Percentiles rank a stretch among this genome's conserved stretches.
Conservation (phyloP, 2,888 invertebrate species). For the Parthenolecanium corni region DNA sequence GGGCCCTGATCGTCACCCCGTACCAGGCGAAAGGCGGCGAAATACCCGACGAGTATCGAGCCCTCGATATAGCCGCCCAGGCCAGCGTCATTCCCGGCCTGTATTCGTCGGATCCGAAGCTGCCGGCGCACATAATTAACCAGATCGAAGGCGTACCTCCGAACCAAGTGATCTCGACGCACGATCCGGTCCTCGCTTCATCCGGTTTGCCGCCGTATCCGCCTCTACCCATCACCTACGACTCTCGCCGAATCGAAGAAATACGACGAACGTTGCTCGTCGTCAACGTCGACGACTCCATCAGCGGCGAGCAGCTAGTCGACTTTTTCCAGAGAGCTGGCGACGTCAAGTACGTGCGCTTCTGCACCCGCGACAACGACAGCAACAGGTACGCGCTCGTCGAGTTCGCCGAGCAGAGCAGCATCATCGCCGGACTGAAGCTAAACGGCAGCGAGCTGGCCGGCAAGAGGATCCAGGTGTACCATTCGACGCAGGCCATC, state of each 20-base stretch:
- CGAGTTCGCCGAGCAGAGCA: conserved; percentile 86
- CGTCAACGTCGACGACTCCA: conserved; percentile 61
- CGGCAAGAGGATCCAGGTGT: conserved; percentile 57
- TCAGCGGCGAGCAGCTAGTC: conserved; percentile 68
- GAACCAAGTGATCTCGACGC: conserved; percentile 73
- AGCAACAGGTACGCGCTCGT: conserved; percentile 70
- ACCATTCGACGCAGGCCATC: conserved; percentile 85
- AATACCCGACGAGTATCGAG: conserved; percentile 91
- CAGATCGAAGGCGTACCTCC: conserved; percentile 70
- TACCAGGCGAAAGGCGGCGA: conserved; percentile 59
- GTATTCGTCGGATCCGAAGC: conserved; percentile 66
- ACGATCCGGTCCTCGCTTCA: conserved; percentile 75
- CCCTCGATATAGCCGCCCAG: conserved; percentile 82
- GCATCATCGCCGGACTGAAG: conserved; percentile 71
- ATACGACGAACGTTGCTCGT: conserved; percentile 85
- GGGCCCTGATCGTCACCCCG: conserved; percentile 90
- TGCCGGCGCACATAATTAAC: conserved; percentile 84
- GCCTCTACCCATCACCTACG: conserved; percentile 72
- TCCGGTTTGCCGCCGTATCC: conserved; percentile 83
- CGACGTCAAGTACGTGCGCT: conserved; percentile 88
- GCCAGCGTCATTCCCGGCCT: conserved; percentile 79
- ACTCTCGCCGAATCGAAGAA: conserved; percentile 85
- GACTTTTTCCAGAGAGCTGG: conserved; percentile 76
- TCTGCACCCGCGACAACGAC: conserved; percentile 73
- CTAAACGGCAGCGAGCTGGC: conserved; percentile 69